Evolutionary conservation across 1,140 invertebrate species (phyloP).

Genomic region (Zaprionus taronus): DNA sequence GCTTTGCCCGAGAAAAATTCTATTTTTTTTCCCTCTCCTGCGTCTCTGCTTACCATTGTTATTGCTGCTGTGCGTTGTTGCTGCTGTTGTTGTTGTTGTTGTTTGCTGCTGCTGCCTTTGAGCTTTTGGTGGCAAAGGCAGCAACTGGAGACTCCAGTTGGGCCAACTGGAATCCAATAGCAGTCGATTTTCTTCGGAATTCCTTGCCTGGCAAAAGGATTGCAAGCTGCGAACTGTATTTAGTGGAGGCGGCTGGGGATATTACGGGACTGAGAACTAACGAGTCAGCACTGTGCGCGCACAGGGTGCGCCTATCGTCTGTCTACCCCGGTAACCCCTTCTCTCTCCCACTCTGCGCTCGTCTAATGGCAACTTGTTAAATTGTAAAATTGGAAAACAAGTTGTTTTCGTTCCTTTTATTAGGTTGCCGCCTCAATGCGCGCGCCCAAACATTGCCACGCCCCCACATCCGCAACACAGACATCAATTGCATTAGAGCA

Average conservation of each 20-base stretch:
- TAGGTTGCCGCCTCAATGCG: slow-evolving; percentile 80
- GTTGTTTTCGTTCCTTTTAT: slow-evolving; percentile 84
- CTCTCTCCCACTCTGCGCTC: neutral
- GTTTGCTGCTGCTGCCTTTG: slow-evolving; percentile 54
- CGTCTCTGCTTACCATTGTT: slow-evolving; percentile 41
- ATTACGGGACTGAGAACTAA: slow-evolving; percentile 51
- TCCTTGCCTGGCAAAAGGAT: slow-evolving; percentile 70
- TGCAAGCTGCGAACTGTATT: slow-evolving; percentile 44
- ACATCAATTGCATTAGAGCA: slow-evolving; percentile 50
- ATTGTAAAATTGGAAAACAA: slow-evolving; percentile 84
- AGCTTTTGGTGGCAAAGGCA: slow-evolving; percentile 34
- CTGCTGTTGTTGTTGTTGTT: slow-evolving; percentile 53
- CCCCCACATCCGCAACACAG: slow-evolving; percentile 22
- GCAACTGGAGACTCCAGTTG: slow-evolving; percentile 34
- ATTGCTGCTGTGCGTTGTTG: slow-evolving; percentile 38
- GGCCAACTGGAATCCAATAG: slow-evolving; percentile 71
- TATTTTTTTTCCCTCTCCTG: slow-evolving; percentile 28
- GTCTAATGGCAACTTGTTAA: slow-evolving; percentile 83
- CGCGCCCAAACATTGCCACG: slow-evolving; percentile 32
- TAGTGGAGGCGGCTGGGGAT: slow-evolving; percentile 10
- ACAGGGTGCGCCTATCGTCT: slow-evolving; percentile 29
- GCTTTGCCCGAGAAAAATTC: slow-evolving; percentile 72
- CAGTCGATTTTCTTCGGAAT: slow-evolving; percentile 81
- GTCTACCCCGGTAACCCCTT: neutral
- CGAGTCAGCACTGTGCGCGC: slow-evolving; percentile 48